Evolutionary conservation across 2,888 invertebrate genomes (phyloP), one percentile per base, ranked within the genome.

Genomic region (Zeuzera pyrina): DNA sequence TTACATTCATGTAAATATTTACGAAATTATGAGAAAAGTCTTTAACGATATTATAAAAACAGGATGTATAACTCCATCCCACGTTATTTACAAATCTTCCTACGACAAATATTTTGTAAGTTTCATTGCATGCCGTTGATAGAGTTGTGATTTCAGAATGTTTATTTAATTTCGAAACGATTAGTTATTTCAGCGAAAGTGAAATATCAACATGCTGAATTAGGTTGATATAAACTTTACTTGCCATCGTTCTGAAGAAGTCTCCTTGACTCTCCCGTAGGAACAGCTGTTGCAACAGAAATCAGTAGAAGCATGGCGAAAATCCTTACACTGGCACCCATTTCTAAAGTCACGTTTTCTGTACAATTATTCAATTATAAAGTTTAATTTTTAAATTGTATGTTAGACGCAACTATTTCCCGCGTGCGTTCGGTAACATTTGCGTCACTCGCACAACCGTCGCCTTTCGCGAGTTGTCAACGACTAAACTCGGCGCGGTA

Each of bases 261-360:
- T 50, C 55, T 55, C 46, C 62, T 61, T 26, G 58, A 42, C 33
- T 66, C 58, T 44, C 72, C 70, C 43, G 72, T 49, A 32, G 81
- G 81, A 47, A 66, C 64, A 49, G 78, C 78, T 39, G 59, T 48
- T 30, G 63, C 68, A 35, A 63, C 62, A 46, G 76, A 67, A 57
- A 78, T 50, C 52, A 77, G 56, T 24, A 78, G 62, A 57, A 77
- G 61, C 48, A 69, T 49, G 49, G 68, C 50, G 49, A 55, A 46
- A 67, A 31, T 73, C 72, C 73, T 66, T 52, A 63, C 81, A 79
- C 81, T 69, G 53, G 59, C 77, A 79, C 76, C 72, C 81, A 83
- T 81, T 57, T 60, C 68, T 8, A 37, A 45, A 51, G 49, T 52
- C n/a, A n/a, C n/a, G n/a, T n/a, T n/a, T n/a, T n/a, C 41, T 47